Percentiles rank a stretch among this genome's conserved stretches.
Evolutionary conservation across 2,113 vertebrate genomes (phyloP).

Genomic region (Caloenas nicobarica): DNA sequence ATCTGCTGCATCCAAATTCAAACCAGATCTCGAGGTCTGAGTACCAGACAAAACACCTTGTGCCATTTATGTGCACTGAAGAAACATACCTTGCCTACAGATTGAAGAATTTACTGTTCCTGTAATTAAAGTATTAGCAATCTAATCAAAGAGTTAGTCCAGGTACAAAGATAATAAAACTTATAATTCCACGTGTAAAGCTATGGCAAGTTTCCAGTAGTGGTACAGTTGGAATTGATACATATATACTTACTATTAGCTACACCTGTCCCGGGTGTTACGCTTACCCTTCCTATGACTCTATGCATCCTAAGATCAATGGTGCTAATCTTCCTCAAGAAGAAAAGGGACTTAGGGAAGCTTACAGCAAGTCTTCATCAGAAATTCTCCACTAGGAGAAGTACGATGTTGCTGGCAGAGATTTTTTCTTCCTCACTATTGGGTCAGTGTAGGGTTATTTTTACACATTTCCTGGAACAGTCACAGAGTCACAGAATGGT

Average conservation of each 20-base stretch:
- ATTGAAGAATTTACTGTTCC: not conserved
- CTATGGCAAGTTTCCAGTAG: not conserved
- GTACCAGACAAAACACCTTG: not conserved
- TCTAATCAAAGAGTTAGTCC: not conserved
- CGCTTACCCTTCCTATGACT: not conserved
- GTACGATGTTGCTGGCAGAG: not conserved
- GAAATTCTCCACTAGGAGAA: not conserved
- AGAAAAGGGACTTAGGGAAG: not conserved
- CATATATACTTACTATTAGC: not conserved
- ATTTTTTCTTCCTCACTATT: not conserved
- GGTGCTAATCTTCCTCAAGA: not conserved
- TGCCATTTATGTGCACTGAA: not conserved
- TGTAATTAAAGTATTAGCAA: not conserved
- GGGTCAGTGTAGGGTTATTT: not conserved
- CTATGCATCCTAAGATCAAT: not conserved
- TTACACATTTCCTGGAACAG: not conserved
- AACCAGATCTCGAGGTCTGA: conserved; percentile 6
- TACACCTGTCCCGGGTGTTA: not conserved
- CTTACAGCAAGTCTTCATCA: not conserved
- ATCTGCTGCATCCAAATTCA: conserved; percentile 28
- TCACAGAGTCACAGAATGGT: not conserved
- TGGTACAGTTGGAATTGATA: not conserved
- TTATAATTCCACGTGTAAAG: not conserved
- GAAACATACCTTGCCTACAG: not conserved
- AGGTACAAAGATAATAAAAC: not conserved